Evolutionary conservation across 2,113 vertebrate genomes (phyloP).

Genomic region (Phainopepla nitens): DNA sequence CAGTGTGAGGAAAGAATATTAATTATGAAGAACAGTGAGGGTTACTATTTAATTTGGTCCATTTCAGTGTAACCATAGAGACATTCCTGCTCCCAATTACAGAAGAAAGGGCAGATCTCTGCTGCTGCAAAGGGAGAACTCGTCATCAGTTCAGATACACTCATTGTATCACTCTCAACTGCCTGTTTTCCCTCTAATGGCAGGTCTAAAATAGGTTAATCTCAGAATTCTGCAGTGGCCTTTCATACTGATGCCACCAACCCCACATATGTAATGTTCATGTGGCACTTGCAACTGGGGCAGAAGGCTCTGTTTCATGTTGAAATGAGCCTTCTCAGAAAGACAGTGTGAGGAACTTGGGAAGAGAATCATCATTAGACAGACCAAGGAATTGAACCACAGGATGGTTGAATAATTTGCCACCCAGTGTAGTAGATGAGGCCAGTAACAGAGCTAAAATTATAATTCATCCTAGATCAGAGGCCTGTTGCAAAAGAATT

Average conservation of each 20-base stretch:
- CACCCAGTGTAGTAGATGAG: not conserved
- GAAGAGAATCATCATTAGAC: rapidly evolving
- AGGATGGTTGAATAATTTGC: not conserved
- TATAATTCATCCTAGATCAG: not conserved
- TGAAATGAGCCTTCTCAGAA: not conserved
- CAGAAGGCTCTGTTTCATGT: not conserved
- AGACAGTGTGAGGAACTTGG: not conserved
- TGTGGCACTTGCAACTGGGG: too few species aligned
- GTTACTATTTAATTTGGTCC: not conserved
- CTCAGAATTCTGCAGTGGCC: not conserved
- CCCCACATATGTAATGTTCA: rapidly evolving
- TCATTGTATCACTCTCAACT: rapidly evolving
- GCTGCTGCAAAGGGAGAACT: not conserved
- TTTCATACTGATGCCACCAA: not conserved
- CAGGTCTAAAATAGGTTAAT: not conserved
- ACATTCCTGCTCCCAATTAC: not conserved
- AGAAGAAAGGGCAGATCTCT: not conserved
- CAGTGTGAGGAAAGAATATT: constrained; percentile 34
- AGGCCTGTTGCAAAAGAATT: not conserved
- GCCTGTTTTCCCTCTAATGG: rapidly evolving
- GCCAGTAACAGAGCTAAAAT: not conserved
- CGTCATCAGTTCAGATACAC: rapidly evolving
- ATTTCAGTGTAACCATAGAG: not conserved
- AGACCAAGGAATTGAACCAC: not conserved
- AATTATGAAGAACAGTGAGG: constrained; percentile 1